Conservation (phyloP, 2,797 vertebrate genomes). For the Moxostoma hubbsi region DNA sequence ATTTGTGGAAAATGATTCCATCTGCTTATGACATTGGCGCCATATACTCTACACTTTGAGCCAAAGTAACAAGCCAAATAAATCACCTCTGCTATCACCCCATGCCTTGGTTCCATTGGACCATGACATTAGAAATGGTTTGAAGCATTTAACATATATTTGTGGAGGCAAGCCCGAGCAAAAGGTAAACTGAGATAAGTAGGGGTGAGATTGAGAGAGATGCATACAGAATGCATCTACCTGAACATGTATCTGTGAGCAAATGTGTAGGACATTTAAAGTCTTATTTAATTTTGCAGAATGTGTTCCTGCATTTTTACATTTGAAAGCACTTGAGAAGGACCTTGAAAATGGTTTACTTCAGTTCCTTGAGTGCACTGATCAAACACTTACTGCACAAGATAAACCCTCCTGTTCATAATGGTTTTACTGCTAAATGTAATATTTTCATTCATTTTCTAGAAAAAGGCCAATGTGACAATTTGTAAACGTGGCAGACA, state of each 20-base stretch:
- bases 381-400: conserved; percentile 24
- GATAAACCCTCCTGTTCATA: conserved; percentile 3
- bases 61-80: conserved; percentile 3
- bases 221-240: conserved; percentile 6
- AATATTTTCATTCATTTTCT: neutral
- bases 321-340: neutral
- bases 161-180: conserved; percentile 24
- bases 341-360: neutral
- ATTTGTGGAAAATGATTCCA: neutral
- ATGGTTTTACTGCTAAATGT: conserved; percentile 5
- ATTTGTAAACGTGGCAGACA: neutral
- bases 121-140: conserved; percentile 37
- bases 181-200: conserved; percentile 1
- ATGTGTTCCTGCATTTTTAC: conserved; percentile 1
- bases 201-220: neutral
- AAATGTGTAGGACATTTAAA: neutral
- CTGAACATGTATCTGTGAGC: neutral
- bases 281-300: conserved; percentile 9
- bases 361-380: neutral
- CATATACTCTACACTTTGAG: neutral
- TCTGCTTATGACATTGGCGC: conserved; percentile 2
- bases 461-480: neutral
- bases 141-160: conserved; percentile 39
- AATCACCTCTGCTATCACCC: conserved; percentile 14
- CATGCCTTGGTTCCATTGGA: conserved; percentile 27